These are phyloP conservation scores for Kobus ellipsiprymnus DNA, from an alignment of 2,113 vertebrate species.

Conservation along the genomic window DNA sequence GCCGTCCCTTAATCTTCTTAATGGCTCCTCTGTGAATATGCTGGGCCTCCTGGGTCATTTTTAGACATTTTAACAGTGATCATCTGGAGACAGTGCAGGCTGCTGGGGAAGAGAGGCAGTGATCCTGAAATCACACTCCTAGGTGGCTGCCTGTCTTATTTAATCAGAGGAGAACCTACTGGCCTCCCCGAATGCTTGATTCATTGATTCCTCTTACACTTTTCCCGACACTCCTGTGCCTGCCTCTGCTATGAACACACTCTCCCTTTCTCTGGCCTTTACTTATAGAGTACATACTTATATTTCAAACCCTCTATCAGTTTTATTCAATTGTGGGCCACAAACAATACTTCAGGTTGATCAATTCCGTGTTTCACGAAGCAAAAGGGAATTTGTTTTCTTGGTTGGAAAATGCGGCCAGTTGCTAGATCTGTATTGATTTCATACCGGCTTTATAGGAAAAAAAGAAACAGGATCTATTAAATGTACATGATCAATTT, in stretches of 20 bases:
- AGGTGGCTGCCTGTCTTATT: not conserved
- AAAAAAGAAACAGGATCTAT: not conserved
- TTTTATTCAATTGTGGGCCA: constrained; percentile 14
- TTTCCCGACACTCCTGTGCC: not conserved
- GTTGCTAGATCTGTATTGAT: not conserved
- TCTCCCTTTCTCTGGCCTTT: not conserved
- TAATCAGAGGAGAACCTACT: not conserved
- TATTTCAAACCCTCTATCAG: not conserved
- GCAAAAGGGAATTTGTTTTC: constrained; percentile 11
- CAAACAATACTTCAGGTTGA: not conserved
- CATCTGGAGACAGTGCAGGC: not conserved
- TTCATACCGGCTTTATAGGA: not conserved
- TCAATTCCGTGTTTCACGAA: not conserved
- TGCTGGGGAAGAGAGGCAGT: not conserved
- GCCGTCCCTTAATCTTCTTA: not conserved
- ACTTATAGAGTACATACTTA: not conserved
- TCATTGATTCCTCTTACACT: not conserved
- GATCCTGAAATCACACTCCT: not conserved
- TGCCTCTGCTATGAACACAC: not conserved
- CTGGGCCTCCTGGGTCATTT: not conserved
- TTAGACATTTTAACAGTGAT: not conserved
- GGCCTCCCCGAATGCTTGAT: not conserved
- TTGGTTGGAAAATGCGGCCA: not conserved
- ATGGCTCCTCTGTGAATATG: not conserved
- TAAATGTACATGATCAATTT: not conserved